Conservation (phyloP, 2,113 vertebrate species). For the Felis chaus region DNA sequence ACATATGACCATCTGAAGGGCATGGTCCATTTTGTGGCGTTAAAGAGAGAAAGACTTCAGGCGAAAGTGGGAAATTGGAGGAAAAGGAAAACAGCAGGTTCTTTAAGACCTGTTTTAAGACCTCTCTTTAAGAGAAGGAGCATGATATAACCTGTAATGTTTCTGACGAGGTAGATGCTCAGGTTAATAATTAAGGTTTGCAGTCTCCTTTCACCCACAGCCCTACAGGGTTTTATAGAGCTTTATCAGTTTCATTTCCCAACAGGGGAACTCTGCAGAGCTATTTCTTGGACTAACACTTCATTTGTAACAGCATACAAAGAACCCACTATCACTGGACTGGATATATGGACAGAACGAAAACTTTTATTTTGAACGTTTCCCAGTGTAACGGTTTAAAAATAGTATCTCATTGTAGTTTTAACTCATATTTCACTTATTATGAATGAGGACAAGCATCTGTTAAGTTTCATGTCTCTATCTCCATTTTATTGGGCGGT, state of each 20-base stretch:
- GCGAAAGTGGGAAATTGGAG: neutral
- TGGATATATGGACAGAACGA: neutral
- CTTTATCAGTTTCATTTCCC: neutral
- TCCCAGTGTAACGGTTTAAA: neutral
- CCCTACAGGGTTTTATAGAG: neutral
- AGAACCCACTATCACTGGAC: neutral
- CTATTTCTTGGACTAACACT: constrained; percentile 25
- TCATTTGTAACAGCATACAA: neutral
- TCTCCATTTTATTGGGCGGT: neutral
- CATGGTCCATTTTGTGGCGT: neutral
- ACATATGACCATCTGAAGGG: neutral
- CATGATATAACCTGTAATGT: neutral
- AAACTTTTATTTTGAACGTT: neutral
- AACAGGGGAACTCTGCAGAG: neutral
- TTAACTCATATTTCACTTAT: neutral
- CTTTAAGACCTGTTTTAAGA: neutral
- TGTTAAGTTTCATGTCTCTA: neutral
- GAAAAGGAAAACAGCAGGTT: neutral
- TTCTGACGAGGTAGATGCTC: neutral
- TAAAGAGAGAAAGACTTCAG: neutral
- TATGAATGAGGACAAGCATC: neutral
- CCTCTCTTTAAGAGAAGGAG: neutral
- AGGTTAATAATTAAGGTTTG: neutral
- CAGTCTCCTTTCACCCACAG: neutral
- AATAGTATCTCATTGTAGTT: neutral